phyloP scores from a whole-genome alignment of 2,888 invertebrate species.

The Chymomyza fuscimana region DNA sequence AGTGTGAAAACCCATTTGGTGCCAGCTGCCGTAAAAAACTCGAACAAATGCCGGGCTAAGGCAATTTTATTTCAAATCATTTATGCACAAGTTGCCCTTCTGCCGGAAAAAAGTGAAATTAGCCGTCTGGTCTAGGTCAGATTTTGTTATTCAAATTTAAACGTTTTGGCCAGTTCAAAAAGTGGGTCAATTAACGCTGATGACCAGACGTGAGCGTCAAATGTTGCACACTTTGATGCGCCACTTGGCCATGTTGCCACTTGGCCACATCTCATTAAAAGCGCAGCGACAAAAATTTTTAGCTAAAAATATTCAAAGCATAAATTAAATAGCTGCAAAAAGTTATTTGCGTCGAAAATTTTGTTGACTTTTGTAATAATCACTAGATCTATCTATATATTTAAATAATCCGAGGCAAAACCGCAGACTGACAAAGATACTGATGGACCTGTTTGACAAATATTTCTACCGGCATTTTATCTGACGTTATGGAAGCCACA shows the following conservation, averaged over 20 bases:
- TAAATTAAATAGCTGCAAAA: slow-evolving; percentile 29
- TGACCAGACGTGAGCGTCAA: slow-evolving; percentile 37
- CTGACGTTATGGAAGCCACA: neutral
- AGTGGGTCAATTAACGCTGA: slow-evolving; percentile 49
- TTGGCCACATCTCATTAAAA: slow-evolving; percentile 1
- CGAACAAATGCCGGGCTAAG: no score
- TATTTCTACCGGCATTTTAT: neutral
- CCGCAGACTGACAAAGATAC: slow-evolving; percentile 13
- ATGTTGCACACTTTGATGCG: slow-evolving; percentile 35
- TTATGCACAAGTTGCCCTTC: slow-evolving; percentile 58
- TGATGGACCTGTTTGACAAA: slow-evolving; percentile 2
- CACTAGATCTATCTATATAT: neutral
- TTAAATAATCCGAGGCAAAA: neutral
- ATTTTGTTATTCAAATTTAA: slow-evolving; percentile 66
- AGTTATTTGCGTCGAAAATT: slow-evolving; percentile 29
- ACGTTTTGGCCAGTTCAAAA: slow-evolving; percentile 51
- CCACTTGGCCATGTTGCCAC: slow-evolving; percentile 11
- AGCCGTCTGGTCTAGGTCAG: slow-evolving; percentile 29
- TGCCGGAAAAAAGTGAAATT: slow-evolving; percentile 10
- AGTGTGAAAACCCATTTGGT: slow-evolving; percentile 59
- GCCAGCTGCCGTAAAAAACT: slow-evolving; percentile 45
- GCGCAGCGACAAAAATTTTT: neutral
- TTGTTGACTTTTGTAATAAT: slow-evolving; percentile 35
- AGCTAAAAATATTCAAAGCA: slow-evolving; percentile 20
- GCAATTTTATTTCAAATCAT: slow-evolving; percentile 40